A percentile compares a stretch with the other conserved stretches of the same genome.
These are phyloP conservation scores for Phoxinus dragarum DNA, from an alignment of 2,797 vertebrate species.

Conservation along the genomic window DNA sequence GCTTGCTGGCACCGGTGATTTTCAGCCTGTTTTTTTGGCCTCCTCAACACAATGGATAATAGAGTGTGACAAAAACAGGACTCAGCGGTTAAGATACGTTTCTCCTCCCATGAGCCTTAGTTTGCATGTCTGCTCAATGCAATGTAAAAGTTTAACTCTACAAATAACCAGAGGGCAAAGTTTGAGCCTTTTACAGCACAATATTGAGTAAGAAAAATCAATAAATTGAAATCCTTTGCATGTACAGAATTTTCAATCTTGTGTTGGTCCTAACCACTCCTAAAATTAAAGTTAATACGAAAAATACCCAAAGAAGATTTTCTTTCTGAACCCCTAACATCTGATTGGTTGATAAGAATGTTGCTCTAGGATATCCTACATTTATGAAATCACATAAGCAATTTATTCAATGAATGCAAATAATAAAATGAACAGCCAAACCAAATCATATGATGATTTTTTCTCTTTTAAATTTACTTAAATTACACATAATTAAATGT, in stretches of 20 bases:
- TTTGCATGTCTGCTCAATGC: not conserved
- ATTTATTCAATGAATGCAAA: not conserved
- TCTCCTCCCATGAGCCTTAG: not conserved
- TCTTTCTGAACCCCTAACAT: not conserved
- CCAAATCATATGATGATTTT: not conserved
- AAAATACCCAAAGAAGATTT: not conserved
- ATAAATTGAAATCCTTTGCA: not conserved
- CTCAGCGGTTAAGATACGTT: not conserved
- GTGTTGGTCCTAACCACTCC: not conserved
- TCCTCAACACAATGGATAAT: slow-evolving; percentile 2
- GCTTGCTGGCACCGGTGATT: slow-evolving; percentile 27
- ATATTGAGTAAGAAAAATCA: not conserved
- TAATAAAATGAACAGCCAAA: not conserved
- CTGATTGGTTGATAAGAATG: not conserved
- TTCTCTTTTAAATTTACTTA: not conserved
- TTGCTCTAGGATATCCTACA: not conserved
- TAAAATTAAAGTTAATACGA: not conserved
- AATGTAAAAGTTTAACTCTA: slow-evolving; percentile 6
- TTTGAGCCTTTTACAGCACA: not conserved
- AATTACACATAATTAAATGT: slow-evolving; percentile 3
- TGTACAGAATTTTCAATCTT: not conserved
- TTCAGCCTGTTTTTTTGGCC: not conserved
- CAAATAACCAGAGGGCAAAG: not conserved
- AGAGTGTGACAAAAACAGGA: not conserved
- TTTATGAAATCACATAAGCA: not conserved